Evolutionary conservation across 2,797 vertebrate species (phyloP).

Genomic region (Oceanodroma leucorhoa): DNA sequence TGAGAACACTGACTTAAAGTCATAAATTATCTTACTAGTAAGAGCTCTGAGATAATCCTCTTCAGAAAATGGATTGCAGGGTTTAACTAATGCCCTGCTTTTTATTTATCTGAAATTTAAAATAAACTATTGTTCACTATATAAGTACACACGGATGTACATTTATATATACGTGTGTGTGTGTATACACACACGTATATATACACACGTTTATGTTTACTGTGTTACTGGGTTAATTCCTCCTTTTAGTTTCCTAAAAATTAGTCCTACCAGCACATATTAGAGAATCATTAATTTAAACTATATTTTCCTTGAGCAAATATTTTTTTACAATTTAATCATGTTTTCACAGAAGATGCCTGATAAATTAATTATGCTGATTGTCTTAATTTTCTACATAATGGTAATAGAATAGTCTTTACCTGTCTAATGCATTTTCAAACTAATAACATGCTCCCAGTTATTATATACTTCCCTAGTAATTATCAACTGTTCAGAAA

Average conservation of each 20-base stretch:
- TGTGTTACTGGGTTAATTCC: background rate
- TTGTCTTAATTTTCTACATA: background rate
- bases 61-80: background rate
- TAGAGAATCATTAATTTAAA: background rate
- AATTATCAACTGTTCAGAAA: background rate
- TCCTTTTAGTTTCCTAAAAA: background rate
- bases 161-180: background rate
- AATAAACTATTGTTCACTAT: background rate
- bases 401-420: background rate
- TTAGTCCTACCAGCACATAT: background rate
- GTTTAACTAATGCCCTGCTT: background rate
- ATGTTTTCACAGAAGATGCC: background rate
- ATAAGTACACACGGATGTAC: accelerated
- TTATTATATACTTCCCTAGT: background rate
- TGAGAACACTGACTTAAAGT: background rate
- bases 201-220: background rate
- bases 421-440: background rate
- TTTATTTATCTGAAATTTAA: background rate
- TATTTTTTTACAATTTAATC: background rate
- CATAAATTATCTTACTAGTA: background rate
- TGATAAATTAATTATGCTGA: background rate
- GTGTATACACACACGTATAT: background rate
- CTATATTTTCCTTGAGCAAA: background rate
- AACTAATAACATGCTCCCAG: background rate
- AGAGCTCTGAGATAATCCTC: background rate